Conservation (phyloP, 1,140 invertebrate genomes). For the Habropoda laboriosa region DNA sequence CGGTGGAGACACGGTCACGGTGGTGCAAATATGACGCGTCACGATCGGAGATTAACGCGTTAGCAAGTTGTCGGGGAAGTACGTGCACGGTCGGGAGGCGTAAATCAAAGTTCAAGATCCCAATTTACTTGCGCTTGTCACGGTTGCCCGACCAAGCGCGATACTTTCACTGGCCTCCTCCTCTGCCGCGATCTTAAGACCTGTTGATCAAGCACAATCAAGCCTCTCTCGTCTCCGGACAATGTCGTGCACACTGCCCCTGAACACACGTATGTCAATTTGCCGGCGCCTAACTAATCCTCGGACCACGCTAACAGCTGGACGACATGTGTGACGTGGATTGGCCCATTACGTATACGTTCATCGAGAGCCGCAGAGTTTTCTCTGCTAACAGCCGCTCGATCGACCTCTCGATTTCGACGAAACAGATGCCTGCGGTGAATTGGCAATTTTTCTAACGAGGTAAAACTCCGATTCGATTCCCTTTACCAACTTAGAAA, state of each 20-base stretch:
- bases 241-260: constrained; percentile 50
- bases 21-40: neutral
- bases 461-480: too few species aligned
- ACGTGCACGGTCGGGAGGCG: neutral
- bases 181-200: constrained; percentile 62
- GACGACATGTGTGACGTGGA: constrained; percentile 23
- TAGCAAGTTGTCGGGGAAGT: neutral
- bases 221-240: constrained; percentile 55
- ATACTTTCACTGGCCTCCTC: constrained; percentile 45
- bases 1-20: neutral
- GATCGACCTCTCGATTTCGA: too few species aligned
- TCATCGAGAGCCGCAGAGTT: neutral
- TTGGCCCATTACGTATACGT: constrained; percentile 11
- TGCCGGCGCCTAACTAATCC: constrained; percentile 45
- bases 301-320: neutral
- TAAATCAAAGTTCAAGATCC: constrained; percentile 64
- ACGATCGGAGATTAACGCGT: constrained; percentile 34
- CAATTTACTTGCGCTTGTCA: constrained; percentile 60
- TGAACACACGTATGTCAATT: constrained; percentile 53
- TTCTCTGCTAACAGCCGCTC: too few species aligned
- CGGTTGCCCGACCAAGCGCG: constrained; percentile 54
- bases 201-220: constrained; percentile 64
- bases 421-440: too few species aligned
- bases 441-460: too few species aligned
- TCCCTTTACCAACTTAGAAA: too few species aligned